Conservation (phyloP, 2,888 invertebrate species). For the Zeuzera pyrina region DNA sequence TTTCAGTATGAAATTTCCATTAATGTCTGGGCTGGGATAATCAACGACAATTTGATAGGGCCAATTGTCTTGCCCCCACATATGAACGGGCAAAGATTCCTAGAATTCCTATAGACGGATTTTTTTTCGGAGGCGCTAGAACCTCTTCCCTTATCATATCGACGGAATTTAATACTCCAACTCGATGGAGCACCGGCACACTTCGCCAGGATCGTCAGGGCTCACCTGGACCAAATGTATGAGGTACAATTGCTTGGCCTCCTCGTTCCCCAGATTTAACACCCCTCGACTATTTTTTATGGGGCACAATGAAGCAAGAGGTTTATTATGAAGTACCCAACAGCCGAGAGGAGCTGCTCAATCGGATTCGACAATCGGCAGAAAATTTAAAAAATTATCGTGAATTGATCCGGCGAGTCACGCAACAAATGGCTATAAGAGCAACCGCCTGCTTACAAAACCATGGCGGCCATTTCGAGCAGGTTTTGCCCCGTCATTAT, state of each 20-base stretch:
- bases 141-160: neutral
- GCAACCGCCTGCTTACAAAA: no score
- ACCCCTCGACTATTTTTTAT: slow-evolving; percentile 1
- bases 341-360: slow-evolving; percentile 1
- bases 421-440: neutral
- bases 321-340: neutral
- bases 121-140: neutral
- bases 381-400: neutral
- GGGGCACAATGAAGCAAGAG: slow-evolving; percentile 1
- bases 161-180: neutral
- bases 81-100: slow-evolving; percentile 1
- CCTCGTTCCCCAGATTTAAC: slow-evolving; percentile 2
- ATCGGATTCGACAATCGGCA: neutral
- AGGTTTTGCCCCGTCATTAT: no score
- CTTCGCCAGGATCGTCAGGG: slow-evolving; percentile 1
- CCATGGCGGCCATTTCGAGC: neutral
- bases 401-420: neutral
- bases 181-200: slow-evolving; percentile 3
- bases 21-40: slow-evolving; percentile 1
- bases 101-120: slow-evolving; percentile 1
- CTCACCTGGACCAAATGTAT: neutral
- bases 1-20: slow-evolving; percentile 6
- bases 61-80: neutral
- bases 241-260: slow-evolving; percentile 1
- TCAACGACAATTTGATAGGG: slow-evolving; percentile 1